Evolutionary conservation across 2,888 invertebrate species (phyloP), one percentile per base, ranked within the genome.

Genomic region (Carabus problematicus): DNA sequence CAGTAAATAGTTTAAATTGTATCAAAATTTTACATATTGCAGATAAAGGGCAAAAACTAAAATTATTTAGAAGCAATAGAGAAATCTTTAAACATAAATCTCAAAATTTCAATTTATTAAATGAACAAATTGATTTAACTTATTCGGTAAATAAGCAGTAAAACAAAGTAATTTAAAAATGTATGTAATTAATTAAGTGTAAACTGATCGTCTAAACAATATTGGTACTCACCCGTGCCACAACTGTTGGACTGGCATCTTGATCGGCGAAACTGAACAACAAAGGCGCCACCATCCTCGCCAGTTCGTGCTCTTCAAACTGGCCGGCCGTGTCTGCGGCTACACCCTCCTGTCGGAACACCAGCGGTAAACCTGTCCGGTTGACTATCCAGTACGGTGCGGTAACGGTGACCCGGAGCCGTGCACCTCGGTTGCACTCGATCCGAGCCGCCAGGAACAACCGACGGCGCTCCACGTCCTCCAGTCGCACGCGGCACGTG

Each of bases 381-480:
- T 99, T 98, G 70, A 98, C 90, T 73, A 99, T 88, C 98, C 98
- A 98, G 83, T 92, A 97, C 1, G 94, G 92, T 1, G 94, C 92
- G 59, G 90, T 91, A 29, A 97, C 85, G 16, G 88, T 88, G 74
- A 95, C 85, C 88, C 90, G 78, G 39, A 73, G 74, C 42, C 49
- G 29, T 8, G 67, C 56, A 3, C 55, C 41, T 29, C 56, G 18
- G 8, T 42, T 42, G n/a, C 45, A 39, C 55, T 56, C 58, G 9
- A 82, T 74, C 42, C 75, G 84, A 0, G 92, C 91, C 69, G 89
- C 87, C 18, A 98, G 85, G 75, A 91, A 89, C 9, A 97, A 84
- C 69, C 91, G 86, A 56, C 97, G 84, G 1, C 89, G 88, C 7
- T 86, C 83, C 2, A 84, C 84, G 79, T 97, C 97, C 66, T 91